These are phyloP conservation scores for Euspilapteryx auroguttella DNA, from an alignment of 2,888 invertebrate species.

Conservation along the genomic window DNA sequence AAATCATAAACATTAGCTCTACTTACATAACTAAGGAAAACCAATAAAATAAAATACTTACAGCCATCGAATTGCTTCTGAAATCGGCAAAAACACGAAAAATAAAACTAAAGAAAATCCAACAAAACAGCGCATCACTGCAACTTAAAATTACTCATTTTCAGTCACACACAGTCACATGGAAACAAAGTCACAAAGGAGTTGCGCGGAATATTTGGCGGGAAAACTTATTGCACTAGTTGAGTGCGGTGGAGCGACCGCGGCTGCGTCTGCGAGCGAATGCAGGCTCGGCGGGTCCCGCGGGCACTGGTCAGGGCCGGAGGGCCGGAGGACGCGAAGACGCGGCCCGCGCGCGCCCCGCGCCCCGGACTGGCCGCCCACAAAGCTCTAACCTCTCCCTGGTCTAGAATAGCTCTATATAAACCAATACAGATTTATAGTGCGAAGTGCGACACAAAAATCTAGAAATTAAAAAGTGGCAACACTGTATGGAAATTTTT, in stretches of 20 bases:
- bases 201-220: conserved; percentile 33
- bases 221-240: conserved; percentile 21
- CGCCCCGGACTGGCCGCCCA: no score
- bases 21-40: no score
- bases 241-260: conserved; percentile 20
- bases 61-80: conserved; percentile 52
- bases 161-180: conserved; percentile 3
- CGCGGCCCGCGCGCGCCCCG: conserved; percentile 2
- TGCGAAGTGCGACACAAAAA: no score
- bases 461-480: no score
- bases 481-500: no score
- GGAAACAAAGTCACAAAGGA: conserved; percentile 9
- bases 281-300: conserved; percentile 14
- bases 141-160: conserved; percentile 12
- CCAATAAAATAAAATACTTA: no score
- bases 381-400: no score
- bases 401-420: no score
- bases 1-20: no score
- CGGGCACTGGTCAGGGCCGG: conserved; percentile 42
- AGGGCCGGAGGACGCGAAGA: no score
- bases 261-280: conserved; percentile 31
- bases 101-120: conserved; percentile 23
- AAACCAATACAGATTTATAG: no score
- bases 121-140: conserved; percentile 47
- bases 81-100: conserved; percentile 49